Conservation (phyloP, 2,888 invertebrate species). For the Synanthedon vespiformis region DNA sequence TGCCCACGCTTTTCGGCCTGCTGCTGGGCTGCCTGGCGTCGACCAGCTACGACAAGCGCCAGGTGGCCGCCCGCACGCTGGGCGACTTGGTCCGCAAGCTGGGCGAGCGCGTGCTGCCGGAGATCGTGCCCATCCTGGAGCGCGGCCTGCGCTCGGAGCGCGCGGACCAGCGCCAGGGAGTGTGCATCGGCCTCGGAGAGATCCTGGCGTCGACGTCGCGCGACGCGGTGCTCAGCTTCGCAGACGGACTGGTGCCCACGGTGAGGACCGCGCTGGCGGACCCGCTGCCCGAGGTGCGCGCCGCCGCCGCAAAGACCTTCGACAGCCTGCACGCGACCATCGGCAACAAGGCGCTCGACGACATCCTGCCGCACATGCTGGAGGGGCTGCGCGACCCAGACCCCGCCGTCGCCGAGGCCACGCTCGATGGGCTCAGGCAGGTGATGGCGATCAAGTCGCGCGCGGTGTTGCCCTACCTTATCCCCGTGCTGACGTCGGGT, state of each 20-base stretch:
- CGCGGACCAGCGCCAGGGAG: constrained; percentile 96
- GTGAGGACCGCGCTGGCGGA: constrained; percentile 96
- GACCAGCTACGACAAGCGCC: constrained; percentile 95
- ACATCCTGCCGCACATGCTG: constrained; percentile 94
- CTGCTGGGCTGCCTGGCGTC: constrained; percentile 95
- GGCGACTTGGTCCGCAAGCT: constrained; percentile 97
- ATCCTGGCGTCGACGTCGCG: constrained; percentile 97
- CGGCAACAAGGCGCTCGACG: constrained; percentile 93
- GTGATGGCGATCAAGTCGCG: constrained; percentile 95
- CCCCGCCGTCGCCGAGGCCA: constrained; percentile 84
- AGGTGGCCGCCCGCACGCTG: constrained; percentile 95
- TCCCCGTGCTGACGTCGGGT: constrained; percentile 87
- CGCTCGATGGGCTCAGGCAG: constrained; percentile 95
- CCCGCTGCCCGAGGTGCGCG: constrained; percentile 90
- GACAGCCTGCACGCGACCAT: constrained; percentile 95
- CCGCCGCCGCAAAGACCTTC: constrained; percentile 97
- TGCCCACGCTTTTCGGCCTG: constrained; percentile 92
- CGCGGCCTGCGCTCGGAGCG: constrained; percentile 91
- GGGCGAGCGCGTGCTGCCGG: constrained; percentile 96
- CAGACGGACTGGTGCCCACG: constrained; percentile 44
- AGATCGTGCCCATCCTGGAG: constrained; percentile 98
- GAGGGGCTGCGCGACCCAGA: constrained; percentile 80
- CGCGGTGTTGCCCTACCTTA: constrained; percentile 94
- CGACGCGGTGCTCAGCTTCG: constrained; percentile 88
- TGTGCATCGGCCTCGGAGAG: constrained; percentile 97